Conservation (phyloP, 2,113 vertebrate species). For the Hyaena hyaena region DNA sequence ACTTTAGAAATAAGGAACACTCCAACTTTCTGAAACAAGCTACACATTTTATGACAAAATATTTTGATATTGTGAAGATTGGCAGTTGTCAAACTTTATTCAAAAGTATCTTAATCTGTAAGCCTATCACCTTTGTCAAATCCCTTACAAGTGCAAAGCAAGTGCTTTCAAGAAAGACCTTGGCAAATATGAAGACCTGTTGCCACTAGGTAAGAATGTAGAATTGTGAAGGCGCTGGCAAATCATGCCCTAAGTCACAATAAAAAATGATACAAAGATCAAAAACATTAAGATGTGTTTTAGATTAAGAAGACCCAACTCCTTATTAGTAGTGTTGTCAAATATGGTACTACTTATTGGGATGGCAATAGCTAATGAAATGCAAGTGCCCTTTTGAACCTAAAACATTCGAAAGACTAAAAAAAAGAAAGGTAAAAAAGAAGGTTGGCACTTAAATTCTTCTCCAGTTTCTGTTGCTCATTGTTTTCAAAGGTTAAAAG, state of each 20-base stretch:
- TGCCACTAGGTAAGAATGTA: conserved; percentile 26
- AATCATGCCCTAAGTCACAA: background rate
- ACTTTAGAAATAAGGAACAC: conserved; percentile 14
- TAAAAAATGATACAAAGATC: conserved; percentile 53
- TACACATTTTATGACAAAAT: background rate
- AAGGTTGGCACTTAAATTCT: background rate
- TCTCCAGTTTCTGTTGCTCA: background rate
- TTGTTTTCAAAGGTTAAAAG: background rate
- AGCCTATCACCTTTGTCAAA: conserved; percentile 46
- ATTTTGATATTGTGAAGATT: conserved; percentile 49
- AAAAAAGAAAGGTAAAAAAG: conserved; percentile 51
- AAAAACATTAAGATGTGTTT: conserved; percentile 63
- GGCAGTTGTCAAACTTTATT: conserved; percentile 57
- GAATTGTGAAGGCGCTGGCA: conserved; percentile 48
- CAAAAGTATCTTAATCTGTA: conserved; percentile 53
- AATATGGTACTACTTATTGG: conserved; percentile 53
- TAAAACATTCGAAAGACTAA: conserved; percentile 63
- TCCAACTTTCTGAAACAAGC: background rate
- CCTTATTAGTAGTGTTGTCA: conserved; percentile 27
- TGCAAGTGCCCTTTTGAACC: conserved; percentile 35
- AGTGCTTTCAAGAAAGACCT: conserved; percentile 29
- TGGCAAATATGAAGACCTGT: background rate
- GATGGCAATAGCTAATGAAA: conserved; percentile 43
- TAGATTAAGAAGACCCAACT: conserved; percentile 21
- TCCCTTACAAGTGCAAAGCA: background rate